A percentile compares a stretch with the other conserved stretches of the same genome.
Conservation (phyloP, 2,888 invertebrate genomes). For the Tyria jacobaeae region DNA sequence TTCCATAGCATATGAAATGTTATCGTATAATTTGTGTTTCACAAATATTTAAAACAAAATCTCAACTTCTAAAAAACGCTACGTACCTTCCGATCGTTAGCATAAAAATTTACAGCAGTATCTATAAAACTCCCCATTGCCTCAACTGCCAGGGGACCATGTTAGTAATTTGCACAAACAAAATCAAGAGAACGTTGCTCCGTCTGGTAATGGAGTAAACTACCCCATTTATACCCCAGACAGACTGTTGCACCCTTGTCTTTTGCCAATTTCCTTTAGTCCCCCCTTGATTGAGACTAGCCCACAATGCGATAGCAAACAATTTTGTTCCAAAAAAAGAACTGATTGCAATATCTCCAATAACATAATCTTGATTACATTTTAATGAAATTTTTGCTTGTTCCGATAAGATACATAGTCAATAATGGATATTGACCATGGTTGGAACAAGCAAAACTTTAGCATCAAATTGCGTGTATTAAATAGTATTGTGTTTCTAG, state of each 20-base stretch:
- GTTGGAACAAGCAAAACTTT: too few relatives aligned
- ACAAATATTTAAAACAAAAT: too few relatives aligned
- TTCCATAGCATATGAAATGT: too few relatives aligned
- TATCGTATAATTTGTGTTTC: too few relatives aligned
- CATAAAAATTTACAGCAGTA: conserved; percentile 8
- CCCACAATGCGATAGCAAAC: conserved; percentile 20
- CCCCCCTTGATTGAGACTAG: conserved; percentile 35
- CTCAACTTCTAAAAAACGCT: neutral
- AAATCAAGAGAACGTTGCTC: conserved; percentile 48
- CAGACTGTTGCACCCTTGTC: conserved; percentile 38
- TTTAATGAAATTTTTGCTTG: too few relatives aligned
- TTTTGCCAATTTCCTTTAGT: conserved; percentile 43
- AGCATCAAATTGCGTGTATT: too few relatives aligned
- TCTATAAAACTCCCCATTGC: conserved; percentile 15
- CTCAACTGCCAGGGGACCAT: conserved; percentile 24
- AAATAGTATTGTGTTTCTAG: too few relatives aligned
- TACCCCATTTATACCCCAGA: conserved; percentile 53
- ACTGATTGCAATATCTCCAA: neutral
- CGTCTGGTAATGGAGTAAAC: conserved; percentile 55
- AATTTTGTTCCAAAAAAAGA: neutral
- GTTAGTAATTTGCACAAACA: conserved; percentile 37
- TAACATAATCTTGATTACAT: neutral
- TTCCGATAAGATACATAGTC: too few relatives aligned
- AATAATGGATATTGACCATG: too few relatives aligned
- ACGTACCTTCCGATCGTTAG: conserved; percentile 3